Conservation (phyloP, 2,797 vertebrate species). For the Atherinosoma microstoma region DNA sequence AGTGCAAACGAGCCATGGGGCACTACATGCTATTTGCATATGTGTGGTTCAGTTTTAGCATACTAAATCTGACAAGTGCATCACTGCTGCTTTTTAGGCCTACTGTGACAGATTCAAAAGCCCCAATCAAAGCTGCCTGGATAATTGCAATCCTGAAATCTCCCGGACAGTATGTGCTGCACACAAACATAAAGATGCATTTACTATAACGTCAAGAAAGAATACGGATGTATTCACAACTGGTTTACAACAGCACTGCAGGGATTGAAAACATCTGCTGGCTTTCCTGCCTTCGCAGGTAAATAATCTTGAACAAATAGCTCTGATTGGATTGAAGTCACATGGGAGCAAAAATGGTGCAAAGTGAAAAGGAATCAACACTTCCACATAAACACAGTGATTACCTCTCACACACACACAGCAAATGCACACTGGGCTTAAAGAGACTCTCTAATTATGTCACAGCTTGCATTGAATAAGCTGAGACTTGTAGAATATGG, state of each 20-base stretch:
- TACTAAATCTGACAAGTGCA: constrained; percentile 32
- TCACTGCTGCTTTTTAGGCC: background rate
- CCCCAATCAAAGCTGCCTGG: constrained; percentile 1
- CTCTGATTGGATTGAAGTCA: constrained; percentile 29
- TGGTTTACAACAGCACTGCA: background rate
- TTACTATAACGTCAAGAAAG: background rate
- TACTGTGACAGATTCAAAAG: constrained; percentile 13
- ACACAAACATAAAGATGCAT: background rate
- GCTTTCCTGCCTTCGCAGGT: constrained; percentile 9
- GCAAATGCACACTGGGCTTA: constrained; percentile 9
- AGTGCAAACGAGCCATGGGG: constrained; percentile 38
- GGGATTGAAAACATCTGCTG: background rate
- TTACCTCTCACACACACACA: constrained; percentile 21
- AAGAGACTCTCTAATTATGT: constrained; percentile 13
- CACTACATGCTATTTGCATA: constrained; percentile 25
- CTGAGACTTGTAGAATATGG: background rate
- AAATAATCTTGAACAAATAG: constrained; percentile 28
- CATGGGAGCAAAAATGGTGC: constrained; percentile 5
- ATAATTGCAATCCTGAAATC: background rate
- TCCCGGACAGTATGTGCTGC: background rate
- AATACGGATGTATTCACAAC: background rate
- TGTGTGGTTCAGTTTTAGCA: constrained; percentile 35
- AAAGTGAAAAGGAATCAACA: constrained; percentile 36
- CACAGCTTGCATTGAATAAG: constrained; percentile 16
- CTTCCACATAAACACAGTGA: constrained; percentile 11